Evolutionary conservation across 2,113 vertebrate genomes (phyloP).

Genomic region (Platichthys stellatus): DNA sequence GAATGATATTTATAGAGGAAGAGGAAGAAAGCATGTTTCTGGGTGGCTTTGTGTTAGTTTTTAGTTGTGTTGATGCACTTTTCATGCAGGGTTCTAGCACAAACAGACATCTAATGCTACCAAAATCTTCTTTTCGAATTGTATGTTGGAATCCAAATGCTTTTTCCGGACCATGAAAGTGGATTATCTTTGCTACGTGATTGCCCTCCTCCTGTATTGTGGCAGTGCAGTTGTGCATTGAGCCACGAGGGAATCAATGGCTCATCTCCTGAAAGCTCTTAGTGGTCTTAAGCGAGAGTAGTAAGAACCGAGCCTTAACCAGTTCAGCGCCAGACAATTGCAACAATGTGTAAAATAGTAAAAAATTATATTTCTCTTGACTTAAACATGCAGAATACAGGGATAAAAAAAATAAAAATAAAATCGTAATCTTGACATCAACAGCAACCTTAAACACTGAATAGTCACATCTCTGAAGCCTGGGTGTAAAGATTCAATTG

Average conservation of each 20-base stretch:
- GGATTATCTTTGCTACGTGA: slow-evolving; percentile 63
- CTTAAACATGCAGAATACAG: too few relatives aligned
- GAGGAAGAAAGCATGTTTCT: slow-evolving; percentile 8
- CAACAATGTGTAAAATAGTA: not conserved
- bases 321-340: not conserved
- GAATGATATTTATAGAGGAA: not conserved
- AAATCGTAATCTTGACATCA: too few relatives aligned
- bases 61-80: not conserved
- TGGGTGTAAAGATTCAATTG: too few relatives aligned
- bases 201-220: slow-evolving; percentile 51
- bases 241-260: slow-evolving; percentile 65
- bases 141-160: slow-evolving; percentile 34
- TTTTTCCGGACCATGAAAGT: slow-evolving; percentile 64
- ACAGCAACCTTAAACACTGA: too few relatives aligned
- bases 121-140: slow-evolving; percentile 38
- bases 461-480: too few relatives aligned
- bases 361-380: too few relatives aligned
- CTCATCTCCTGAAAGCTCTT: slow-evolving; percentile 63
- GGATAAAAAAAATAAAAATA: too few relatives aligned
- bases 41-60: not conserved
- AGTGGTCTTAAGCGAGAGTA: slow-evolving; percentile 38
- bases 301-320: slow-evolving; percentile 46
- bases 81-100: slow-evolving; percentile 15
- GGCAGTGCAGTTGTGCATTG: slow-evolving; percentile 54
- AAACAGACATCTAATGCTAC: slow-evolving; percentile 25